Percentiles rank a stretch among this genome's conserved stretches.
These are phyloP conservation scores for Drosophila seguyi DNA, from an alignment of 1,140 invertebrate species.

Conservation along the genomic window DNA sequence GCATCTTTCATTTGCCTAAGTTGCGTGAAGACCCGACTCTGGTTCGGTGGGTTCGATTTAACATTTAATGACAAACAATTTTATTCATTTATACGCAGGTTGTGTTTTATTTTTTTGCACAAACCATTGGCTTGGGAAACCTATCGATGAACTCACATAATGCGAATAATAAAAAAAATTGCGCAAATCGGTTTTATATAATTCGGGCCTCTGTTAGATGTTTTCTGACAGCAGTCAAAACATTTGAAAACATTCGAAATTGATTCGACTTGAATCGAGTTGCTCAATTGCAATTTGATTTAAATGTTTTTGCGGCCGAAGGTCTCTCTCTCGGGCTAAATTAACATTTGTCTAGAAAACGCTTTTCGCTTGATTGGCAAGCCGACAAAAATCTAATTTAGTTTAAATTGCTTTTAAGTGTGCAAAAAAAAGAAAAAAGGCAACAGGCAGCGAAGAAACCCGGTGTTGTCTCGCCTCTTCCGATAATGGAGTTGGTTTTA, in stretches of 20 bases:
- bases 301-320: conserved; percentile 45
- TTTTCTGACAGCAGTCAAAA: conserved; percentile 47
- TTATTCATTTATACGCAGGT: conserved; percentile 46
- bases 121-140: conserved; percentile 29
- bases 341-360: conserved; percentile 59
- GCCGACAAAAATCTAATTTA: conserved; percentile 72
- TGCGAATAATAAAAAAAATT: conserved; percentile 48
- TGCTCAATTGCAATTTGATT: conserved; percentile 64
- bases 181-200: conserved; percentile 73
- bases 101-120: conserved; percentile 10
- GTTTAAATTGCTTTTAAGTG: conserved; percentile 81
- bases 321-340: conserved; percentile 47
- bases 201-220: conserved; percentile 36
- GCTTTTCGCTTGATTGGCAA: conserved; percentile 71
- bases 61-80: conserved; percentile 58
- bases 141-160: conserved; percentile 47
- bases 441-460: conserved; percentile 47
- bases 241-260: conserved; percentile 35
- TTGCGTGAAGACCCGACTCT: conserved; percentile 52
- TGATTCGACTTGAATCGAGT: conserved; percentile 32
- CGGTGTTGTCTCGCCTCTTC: conserved; percentile 26
- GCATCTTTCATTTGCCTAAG: conserved; percentile 74
- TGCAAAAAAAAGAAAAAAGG: conserved; percentile 8
- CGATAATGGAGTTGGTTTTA: conserved; percentile 50
- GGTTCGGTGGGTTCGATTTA: conserved; percentile 17